Evolutionary conservation across 2,113 vertebrate genomes (phyloP).

Genomic region (Antigone vipio): DNA sequence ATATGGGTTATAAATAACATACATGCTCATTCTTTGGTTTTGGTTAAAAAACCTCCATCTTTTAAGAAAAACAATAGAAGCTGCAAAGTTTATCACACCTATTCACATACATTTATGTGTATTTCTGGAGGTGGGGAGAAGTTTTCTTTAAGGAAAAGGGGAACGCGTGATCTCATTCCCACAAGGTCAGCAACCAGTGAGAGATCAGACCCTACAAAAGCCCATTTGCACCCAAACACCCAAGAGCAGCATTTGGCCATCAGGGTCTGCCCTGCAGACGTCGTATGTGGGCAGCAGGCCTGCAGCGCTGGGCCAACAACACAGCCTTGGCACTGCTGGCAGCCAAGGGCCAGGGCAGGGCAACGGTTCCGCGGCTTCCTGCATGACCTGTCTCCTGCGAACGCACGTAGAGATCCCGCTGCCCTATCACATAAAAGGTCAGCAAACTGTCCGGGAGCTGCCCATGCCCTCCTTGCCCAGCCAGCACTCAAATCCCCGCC

Average conservation of each 20-base stretch:
- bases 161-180: background rate
- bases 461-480: background rate
- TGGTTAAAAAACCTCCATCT: background rate
- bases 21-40: background rate
- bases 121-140: background rate
- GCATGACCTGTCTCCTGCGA: background rate
- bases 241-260: background rate
- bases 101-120: background rate
- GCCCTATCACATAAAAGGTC: conserved; percentile 22
- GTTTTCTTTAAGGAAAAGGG: background rate
- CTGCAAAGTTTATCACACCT: background rate
- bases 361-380: background rate
- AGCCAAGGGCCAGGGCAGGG: background rate
- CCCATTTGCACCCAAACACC: background rate
- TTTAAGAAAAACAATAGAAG: background rate
- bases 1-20: background rate
- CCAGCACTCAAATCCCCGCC: background rate
- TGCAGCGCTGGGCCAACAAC: background rate
- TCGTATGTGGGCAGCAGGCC: fast-evolving
- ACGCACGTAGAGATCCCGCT: background rate
- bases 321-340: background rate
- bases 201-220: background rate
- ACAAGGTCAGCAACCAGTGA: background rate
- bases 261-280: background rate
- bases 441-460: background rate